Evolutionary conservation across 2,888 invertebrate species (phyloP).

Genomic region (Cetonia aurata): DNA sequence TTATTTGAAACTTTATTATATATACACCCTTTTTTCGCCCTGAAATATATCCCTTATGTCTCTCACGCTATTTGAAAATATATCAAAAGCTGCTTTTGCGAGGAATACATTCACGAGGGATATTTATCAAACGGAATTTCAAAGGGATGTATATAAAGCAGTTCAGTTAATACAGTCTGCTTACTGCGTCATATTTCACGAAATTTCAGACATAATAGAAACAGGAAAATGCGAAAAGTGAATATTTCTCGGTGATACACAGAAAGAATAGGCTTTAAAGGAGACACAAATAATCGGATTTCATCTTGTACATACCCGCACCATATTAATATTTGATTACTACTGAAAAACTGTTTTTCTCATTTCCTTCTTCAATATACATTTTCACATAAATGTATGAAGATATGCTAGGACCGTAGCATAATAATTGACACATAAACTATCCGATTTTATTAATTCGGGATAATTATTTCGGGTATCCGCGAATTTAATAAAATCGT

Average conservation of each 20-base stretch:
- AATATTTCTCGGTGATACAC: neutral
- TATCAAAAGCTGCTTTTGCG: constrained; percentile 17
- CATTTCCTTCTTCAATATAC: no score
- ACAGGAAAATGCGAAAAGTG: constrained; percentile 26
- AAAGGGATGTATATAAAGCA: neutral
- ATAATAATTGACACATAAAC: no score
- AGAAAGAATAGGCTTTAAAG: constrained; percentile 14
- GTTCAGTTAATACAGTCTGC: constrained; percentile 19
- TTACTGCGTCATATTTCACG: constrained; percentile 22
- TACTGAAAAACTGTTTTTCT: no score
- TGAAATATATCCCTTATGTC: constrained; percentile 9
- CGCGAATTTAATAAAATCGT: no score
- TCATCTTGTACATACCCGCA: no score
- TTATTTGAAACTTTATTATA: constrained; percentile 19
- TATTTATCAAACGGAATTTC: constrained; percentile 36
- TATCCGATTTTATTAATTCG: no score
- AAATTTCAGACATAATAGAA: constrained; percentile 17
- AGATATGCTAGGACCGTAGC: no score
- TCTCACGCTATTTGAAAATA: constrained; percentile 15
- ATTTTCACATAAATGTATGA: no score
- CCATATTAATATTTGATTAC: no score
- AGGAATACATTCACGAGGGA: constrained; percentile 10
- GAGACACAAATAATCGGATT: no score
- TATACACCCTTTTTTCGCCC: neutral
- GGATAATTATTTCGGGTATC: no score